Base-by-base conservation (phyloP, 2,113 vertebrate genomes). In the Amia ocellicauda region DNA sequence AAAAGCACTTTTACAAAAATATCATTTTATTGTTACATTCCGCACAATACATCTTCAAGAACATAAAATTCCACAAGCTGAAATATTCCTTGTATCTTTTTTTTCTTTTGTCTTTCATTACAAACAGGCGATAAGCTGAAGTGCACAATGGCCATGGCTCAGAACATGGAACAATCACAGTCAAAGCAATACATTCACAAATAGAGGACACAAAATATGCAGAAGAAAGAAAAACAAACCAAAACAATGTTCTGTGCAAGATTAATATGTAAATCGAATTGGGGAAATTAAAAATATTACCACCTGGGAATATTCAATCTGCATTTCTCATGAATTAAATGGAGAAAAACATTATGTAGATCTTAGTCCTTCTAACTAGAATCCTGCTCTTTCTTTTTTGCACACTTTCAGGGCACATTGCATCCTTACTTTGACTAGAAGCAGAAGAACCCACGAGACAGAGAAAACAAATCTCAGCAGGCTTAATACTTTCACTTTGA, bases 21-120 rank as follows among this genome's bases (percentile, higher is more conserved):
- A 98, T 90, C 72, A 88, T 90, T 88, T 92, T 96, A 98, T 98
- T 97, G 90, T 94, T 92, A 95, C 92, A 94, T 96, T 95, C 93
- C 90, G 88, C 85, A 93, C 91, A 93, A 87, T 90, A 91, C 89
- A 88, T 87, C 87, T 89, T 90, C 90, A 92, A 84, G 69, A 80
- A 69, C 73, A 77, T 76, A 88, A 93, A 93, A 87, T 90, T 92
- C 85, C 91, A 93, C 93, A 87, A 91, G 88, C 86, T 91, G 90
- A 82, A 84, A 82, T 74, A 80, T 69, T 71, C 64, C 77, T 76
- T 77, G 80, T 77, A 84, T 83, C 13, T 73, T 75, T 77, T 73
- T 74, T 45, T 64, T 36, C 31, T 83, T 13, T 72, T 75, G 75
- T 73, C 73, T 45, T 64, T 62, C 70, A 64, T 75, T 67, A 56